Evolutionary conservation across 2,797 vertebrate species (phyloP), one percentile per base, ranked within the genome.

Genomic region (Gymnocypris eckloni): DNA sequence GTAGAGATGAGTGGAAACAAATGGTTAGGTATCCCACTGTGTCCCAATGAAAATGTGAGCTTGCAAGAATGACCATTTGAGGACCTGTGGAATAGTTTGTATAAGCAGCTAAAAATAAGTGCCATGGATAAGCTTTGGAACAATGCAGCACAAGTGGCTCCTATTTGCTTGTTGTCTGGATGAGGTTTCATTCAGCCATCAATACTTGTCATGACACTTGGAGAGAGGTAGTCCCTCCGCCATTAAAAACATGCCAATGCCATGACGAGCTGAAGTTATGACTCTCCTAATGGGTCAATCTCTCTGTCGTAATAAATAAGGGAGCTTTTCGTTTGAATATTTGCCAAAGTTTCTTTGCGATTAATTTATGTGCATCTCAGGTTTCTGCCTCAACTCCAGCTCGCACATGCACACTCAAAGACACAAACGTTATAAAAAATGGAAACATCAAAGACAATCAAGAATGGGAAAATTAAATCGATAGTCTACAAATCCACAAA

Each of bases 41-140:
- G 83, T 87, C 82, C 67, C 78, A 83, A 83, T 59, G 73, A 83
- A 86, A 84, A 89, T 75, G 43, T 13, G 1, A 45, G 83, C 66
- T 45, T 85, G 52, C 15, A 86, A 87, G 89, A 88, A 90, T 54
- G 91, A 86, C 92, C 88, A 87, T 86, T 93, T 91, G 88, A 90
- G 89, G 88, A 91, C 86, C 89, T 90, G 91, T 91, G 88, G 90
- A 92, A 93, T 91, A 89, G 87, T 88, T 92, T 88, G 91, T 91
- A 85, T 90, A 91, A 82, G 89, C 89, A 85, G 92, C 93, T 93
- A 94, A 93, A 94, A 94, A 95, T 94, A 94, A 87, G 83, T 59
- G 86, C 71, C 90, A 92, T 75, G 82, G 88, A 90, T 91, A 91
- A 91, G 85, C 87, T 86, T 91, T 90, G 80, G 86, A 94, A 95